Conservation (phyloP, 1,140 invertebrate genomes). For the Grapholita molesta region DNA sequence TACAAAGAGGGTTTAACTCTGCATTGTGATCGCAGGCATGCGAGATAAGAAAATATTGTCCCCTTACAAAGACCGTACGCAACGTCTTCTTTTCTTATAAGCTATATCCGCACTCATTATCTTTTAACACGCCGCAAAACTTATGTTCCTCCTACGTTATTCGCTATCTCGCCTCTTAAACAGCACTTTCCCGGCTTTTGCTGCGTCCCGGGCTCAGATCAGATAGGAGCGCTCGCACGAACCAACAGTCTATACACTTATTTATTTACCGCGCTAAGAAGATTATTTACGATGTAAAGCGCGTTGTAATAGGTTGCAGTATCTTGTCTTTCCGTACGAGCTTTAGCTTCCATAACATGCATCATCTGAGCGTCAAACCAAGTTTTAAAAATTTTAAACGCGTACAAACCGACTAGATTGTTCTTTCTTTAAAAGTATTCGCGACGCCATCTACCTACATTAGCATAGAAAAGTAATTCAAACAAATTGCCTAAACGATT, state of each 20-base stretch:
- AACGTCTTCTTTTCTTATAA: constrained; percentile 53
- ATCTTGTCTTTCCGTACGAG: constrained; percentile 59
- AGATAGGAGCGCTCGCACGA: constrained; percentile 59
- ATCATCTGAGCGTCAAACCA: constrained; percentile 46
- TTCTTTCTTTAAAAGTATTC: constrained; percentile 60
- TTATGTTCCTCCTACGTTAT: constrained; percentile 59
- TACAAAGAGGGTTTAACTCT: constrained; percentile 44
- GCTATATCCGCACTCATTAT: constrained; percentile 63
- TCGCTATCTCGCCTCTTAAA: constrained; percentile 63
- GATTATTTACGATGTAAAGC: constrained; percentile 71
- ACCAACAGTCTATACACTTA: constrained; percentile 58
- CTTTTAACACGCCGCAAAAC: constrained; percentile 62
- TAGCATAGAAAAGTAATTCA: constrained; percentile 73
- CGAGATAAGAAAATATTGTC: constrained; percentile 61
- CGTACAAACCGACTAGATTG: constrained; percentile 32
- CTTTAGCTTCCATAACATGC: constrained; percentile 53
- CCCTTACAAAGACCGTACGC: constrained; percentile 48
- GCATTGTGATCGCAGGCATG: constrained; percentile 23
- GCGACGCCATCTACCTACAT: constrained; percentile 51
- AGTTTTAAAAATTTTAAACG: constrained; percentile 45
- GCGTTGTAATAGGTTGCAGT: constrained; percentile 57
- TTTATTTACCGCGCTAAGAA: constrained; percentile 69
- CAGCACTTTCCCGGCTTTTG: constrained; percentile 56
- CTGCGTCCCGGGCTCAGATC: constrained; percentile 56
- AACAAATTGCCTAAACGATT: constrained; percentile 71